Evolutionary conservation across 2,113 vertebrate genomes (phyloP).

Genomic region (Egretta garzetta): DNA sequence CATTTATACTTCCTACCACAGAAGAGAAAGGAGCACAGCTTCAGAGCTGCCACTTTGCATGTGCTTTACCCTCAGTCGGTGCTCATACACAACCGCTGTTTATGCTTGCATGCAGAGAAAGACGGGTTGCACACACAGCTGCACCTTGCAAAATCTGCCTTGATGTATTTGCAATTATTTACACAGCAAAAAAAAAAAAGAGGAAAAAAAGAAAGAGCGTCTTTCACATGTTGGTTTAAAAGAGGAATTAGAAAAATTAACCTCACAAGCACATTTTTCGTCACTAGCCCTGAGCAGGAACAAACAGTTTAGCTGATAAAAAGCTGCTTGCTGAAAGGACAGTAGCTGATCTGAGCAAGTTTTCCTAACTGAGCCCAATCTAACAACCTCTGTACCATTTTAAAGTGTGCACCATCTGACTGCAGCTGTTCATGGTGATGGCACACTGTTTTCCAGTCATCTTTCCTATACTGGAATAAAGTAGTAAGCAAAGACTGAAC

Average conservation of each 20-base stretch:
- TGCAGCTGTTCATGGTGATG: background rate
- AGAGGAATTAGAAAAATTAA: conserved; percentile 25
- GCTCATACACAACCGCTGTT: fast-evolving
- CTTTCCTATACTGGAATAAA: background rate
- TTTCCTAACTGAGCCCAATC: background rate
- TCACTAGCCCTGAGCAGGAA: background rate
- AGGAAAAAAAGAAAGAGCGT: background rate
- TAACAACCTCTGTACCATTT: background rate
- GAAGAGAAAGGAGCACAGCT: background rate
- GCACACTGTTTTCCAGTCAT: background rate
- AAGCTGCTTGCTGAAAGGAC: background rate
- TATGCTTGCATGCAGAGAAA: background rate
- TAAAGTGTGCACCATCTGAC: background rate
- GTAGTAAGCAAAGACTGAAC: background rate
- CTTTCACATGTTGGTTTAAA: background rate
- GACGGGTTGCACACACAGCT: background rate
- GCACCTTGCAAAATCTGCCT: background rate
- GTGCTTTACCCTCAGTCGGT: background rate
- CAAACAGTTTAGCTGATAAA: background rate
- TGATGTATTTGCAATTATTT: background rate
- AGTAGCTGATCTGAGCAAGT: background rate
- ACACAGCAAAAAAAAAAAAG: background rate
- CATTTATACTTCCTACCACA: background rate
- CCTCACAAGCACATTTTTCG: background rate
- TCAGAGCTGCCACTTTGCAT: background rate